Percentiles rank a stretch among this genome's conserved stretches.
Evolutionary conservation across 2,888 invertebrate species (phyloP).

Genomic region (Harmothoe impar): DNA sequence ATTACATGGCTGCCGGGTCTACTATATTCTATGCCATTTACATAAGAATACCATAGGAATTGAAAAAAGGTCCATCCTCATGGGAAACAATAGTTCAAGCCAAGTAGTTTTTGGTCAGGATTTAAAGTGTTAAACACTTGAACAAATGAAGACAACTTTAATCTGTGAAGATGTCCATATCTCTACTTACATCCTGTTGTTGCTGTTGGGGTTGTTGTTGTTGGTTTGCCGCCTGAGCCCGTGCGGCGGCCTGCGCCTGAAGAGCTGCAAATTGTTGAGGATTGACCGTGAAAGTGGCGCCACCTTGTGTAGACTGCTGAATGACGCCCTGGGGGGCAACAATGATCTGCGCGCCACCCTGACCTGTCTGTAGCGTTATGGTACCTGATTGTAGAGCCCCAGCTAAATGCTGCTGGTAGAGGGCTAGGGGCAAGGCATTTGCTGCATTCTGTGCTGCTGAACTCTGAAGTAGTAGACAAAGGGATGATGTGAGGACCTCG

Average conservation of each 20-base stretch:
- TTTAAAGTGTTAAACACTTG: too few species aligned
- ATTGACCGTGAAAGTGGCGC: slow-evolving; percentile 23
- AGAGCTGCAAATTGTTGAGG: slow-evolving; percentile 1
- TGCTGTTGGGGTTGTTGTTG: not conserved
- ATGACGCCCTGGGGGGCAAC: slow-evolving; percentile 11
- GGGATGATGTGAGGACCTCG: not conserved
- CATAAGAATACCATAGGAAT: too few species aligned
- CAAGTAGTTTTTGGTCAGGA: too few species aligned
- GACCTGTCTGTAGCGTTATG: slow-evolving; percentile 51
- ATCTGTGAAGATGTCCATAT: too few species aligned
- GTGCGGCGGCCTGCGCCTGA: not conserved
- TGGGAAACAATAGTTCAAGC: too few species aligned
- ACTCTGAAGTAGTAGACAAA: slow-evolving; percentile 63
- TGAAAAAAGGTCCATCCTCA: too few species aligned
- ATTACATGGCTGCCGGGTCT: too few species aligned
- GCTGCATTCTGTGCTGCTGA: slow-evolving; percentile 91
- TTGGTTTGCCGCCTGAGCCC: not conserved
- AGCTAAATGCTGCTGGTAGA: slow-evolving; percentile 80
- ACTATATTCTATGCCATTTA: too few species aligned
- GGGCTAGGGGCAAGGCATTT: slow-evolving; percentile 90
- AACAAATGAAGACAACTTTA: too few species aligned
- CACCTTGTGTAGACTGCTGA: slow-evolving; percentile 29
- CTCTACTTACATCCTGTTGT: slow-evolving; percentile 31
- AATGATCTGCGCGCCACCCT: slow-evolving; percentile 55
- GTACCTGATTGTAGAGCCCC: slow-evolving; percentile 55